Conservation (phyloP, 2,113 vertebrate genomes). For the Rhineura floridana region DNA sequence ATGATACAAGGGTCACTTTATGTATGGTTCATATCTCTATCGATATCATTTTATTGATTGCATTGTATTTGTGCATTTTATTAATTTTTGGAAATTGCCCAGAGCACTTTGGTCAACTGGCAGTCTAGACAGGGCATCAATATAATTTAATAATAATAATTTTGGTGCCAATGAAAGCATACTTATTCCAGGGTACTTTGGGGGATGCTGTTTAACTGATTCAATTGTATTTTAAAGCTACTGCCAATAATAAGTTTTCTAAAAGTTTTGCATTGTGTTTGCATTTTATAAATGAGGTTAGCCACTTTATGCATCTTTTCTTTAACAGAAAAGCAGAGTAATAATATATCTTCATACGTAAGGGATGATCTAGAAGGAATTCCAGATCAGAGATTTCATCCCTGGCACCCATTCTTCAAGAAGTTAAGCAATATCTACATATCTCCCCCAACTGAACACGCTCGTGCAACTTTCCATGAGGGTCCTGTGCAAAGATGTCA, state of each 20-base stretch:
- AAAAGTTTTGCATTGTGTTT: not conserved
- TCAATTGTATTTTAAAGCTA: not conserved
- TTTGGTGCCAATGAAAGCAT: not conserved
- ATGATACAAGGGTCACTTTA: too few species aligned
- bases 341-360: not conserved
- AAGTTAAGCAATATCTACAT: not conserved
- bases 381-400: not conserved
- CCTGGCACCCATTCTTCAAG: not conserved
- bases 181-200: not conserved
- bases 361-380: not conserved
- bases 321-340: too few species aligned
- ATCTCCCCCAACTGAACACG: not conserved
- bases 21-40: too few species aligned
- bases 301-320: not conserved
- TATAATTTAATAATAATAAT: too few species aligned
- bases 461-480: constrained; percentile 18
- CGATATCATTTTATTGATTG: too few species aligned
- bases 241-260: not conserved
- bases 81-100: too few species aligned
- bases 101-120: too few species aligned
- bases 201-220: not conserved
- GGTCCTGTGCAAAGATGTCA: constrained; percentile 34
- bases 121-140: too few species aligned
- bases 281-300: not conserved
- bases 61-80: too few species aligned